Base-by-base conservation (phyloP, 2,888 invertebrate genomes). In the Tetropium fuscum region DNA sequence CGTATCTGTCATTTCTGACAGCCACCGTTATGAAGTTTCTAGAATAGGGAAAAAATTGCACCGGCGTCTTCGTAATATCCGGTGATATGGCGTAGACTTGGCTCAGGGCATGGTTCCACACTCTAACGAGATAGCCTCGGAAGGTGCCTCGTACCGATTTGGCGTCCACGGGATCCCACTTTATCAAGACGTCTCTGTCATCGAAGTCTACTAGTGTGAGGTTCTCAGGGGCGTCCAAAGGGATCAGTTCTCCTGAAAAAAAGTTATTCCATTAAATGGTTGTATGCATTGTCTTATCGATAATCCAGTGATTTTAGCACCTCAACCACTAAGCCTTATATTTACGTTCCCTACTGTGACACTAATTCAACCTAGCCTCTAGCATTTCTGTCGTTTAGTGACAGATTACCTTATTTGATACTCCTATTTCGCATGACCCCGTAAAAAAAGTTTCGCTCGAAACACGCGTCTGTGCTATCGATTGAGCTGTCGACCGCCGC, bases 21-120 rank as follows among this genome's bases (percentile, higher is more conserved):
- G 76, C 72, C 1, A 76, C 77, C 3, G 77, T 76, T 3, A 78
- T 70, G 55, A 78, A 77, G 53, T 78, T 78, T 59, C 70, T 76
- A 3, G 78, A 78, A 64, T 69, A 76, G 1, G 78, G 78, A 41
- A 77, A 77, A 53, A 76, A 78, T 47, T 77, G 74, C 1, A 78
- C 70, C 3, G 70, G 68, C 1, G 74, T 75, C 55, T 62, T 69
- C 1, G 73, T 75, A 1, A 73, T 62, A 36, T 73, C 73, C 0
- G 75, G 72, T 8, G 76, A 74, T 34, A 76, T 70, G 1, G 77
- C 75, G 45, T 78, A 77, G 0, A 75, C 78, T 62, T 76, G 75
- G 53, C 75, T 77, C 2, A 71, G 64, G 3, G 61, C 70, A 20
- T 75, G 68, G 56, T 77, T 77, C 78, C 78, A 78, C 3, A 75